Evolutionary conservation across 2,797 vertebrate species (phyloP), one percentile per base, ranked within the genome.

Genomic region (Antrozous pallidus): DNA sequence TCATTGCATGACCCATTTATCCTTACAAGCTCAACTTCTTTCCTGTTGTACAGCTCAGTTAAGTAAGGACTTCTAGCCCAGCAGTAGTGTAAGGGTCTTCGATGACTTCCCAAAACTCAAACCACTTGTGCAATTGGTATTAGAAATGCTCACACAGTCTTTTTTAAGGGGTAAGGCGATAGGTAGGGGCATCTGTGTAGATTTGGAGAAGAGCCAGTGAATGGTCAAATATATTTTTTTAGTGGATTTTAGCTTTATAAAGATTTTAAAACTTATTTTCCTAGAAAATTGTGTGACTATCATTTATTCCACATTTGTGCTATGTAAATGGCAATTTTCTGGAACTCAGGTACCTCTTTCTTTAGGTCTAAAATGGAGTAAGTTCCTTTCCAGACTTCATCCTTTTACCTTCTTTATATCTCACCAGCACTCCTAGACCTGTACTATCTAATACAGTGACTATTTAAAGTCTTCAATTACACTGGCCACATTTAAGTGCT

Each of bases 1-100:
- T 95, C 90, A 90, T 80, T 24, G 6, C 54, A 88, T 93, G 96
- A 95, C 79, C 94, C 88, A 95, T 90, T 96, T 97, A 93, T 94
- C 73, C 94, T 95, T 96, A 95, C 88, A 93, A 90, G 75, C 75
- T 91, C 88, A 65, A 63, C 85, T 95, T 96, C 80, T 94, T 93
- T 86, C 63, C 93, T 88, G 51, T 88, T 40, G 40, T 42, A 75
- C 79, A 91, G 81, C 49, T 93, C 85, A 8, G 90, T 93, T 88
- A 89, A 95, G 81, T 96, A 93, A 95, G 80, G 49, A 88, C 92
- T 89, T 86, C 82, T 31, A 92, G 54, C 47, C 45, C 69, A 75
- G 28, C 40, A 7, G 28, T 88, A 80, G 47, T 83, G 14, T 88
- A 81, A 87, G 61, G 36, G 12, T 90, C 36, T 49, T 73, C n/a